These are phyloP conservation scores for Pseudopipra pipra DNA, from an alignment of 2,113 vertebrate genomes.

Conservation along the genomic window DNA sequence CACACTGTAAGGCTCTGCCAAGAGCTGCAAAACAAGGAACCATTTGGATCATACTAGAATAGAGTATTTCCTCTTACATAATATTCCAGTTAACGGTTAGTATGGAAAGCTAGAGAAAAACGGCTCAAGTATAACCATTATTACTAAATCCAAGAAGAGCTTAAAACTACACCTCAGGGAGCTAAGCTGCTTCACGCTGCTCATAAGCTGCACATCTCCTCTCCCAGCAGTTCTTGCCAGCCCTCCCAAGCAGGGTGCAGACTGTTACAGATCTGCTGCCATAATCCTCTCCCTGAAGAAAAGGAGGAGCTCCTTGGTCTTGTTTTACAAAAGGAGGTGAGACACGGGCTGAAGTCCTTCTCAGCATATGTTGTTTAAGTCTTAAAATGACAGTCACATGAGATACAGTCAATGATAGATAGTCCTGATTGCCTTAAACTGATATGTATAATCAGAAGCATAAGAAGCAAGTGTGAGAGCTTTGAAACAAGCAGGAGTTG, in stretches of 20 bases:
- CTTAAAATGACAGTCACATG: neutral
- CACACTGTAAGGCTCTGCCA: neutral
- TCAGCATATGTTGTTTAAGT: neutral
- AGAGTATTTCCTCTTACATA: neutral
- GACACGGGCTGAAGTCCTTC: neutral
- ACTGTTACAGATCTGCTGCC: neutral
- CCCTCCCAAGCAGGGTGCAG: neutral
- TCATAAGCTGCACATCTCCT: neutral
- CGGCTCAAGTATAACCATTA: neutral
- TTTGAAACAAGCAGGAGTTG: neutral
- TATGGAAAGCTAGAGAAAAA: neutral
- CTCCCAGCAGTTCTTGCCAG: neutral
- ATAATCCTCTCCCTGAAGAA: neutral
- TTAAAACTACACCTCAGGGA: neutral
- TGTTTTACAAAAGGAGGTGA: neutral
- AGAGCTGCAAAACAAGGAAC: neutral
- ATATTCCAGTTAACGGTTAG: neutral
- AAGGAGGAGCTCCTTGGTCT: neutral
- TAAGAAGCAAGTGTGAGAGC: neutral
- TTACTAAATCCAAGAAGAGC: neutral
- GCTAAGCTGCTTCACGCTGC: neutral
- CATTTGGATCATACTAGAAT: neutral
- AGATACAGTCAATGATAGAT: neutral
- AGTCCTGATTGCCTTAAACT: neutral
- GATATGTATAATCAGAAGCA: fast-evolving